Percentiles rank a stretch among this genome's conserved stretches.
These are phyloP conservation scores for Colaptes auratus DNA, from an alignment of 2,113 vertebrate genomes.

Conservation along the genomic window DNA sequence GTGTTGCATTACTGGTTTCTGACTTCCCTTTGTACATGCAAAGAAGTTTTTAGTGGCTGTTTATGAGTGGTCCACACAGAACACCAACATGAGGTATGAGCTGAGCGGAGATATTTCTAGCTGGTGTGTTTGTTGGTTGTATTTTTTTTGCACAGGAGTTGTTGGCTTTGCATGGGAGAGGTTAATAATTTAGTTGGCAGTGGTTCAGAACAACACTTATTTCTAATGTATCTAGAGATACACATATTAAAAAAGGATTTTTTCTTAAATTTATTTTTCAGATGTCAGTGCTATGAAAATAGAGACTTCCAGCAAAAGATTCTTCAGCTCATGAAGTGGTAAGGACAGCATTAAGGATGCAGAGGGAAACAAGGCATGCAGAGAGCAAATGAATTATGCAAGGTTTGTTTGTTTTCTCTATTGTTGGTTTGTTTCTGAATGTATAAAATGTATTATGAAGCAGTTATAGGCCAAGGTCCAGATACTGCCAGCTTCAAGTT, in stretches of 20 bases:
- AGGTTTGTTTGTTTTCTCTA: slow-evolving; percentile 56
- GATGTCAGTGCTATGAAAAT: neutral
- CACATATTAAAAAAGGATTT: slow-evolving; percentile 11
- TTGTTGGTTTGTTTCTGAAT: neutral
- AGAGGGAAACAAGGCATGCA: neutral
- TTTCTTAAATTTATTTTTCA: slow-evolving; percentile 41
- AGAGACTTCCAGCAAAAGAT: neutral
- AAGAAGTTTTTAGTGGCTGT: neutral
- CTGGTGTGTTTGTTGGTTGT: neutral
- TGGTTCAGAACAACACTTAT: neutral
- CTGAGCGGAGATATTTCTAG: neutral
- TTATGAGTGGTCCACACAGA: fast-evolving
- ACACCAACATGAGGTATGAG: fast-evolving
- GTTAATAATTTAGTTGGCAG: neutral
- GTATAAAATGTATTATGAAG: neutral
- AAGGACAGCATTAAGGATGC: neutral
- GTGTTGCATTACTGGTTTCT: neutral
- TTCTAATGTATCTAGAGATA: neutral
- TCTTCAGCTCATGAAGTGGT: neutral
- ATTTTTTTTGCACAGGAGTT: neutral
- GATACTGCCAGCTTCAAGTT: neutral
- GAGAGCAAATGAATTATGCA: slow-evolving; percentile 15
- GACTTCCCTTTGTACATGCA: neutral
- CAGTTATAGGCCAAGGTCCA: neutral
- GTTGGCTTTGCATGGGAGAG: neutral